Evolutionary conservation across 2,888 invertebrate genomes (phyloP).

Genomic region (Eupsilia transversa): DNA sequence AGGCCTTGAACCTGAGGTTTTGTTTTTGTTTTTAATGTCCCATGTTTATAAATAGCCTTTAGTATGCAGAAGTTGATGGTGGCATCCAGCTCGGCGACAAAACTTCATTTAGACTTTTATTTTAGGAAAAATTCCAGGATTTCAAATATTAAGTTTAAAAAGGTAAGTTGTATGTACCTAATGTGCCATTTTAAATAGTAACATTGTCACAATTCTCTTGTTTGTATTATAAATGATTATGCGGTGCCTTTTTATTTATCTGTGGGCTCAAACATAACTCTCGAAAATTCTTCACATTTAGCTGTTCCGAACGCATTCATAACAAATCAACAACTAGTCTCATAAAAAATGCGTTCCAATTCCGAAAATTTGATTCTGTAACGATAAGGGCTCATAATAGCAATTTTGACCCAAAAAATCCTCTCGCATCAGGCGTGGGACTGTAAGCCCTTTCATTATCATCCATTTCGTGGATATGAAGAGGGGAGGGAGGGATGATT

Average conservation of each 20-base stretch:
- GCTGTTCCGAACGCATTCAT: background rate
- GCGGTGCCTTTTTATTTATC: background rate
- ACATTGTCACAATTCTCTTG: background rate
- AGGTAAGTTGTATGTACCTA: background rate
- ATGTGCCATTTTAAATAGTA: background rate
- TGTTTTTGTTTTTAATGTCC: slow-evolving; percentile 29
- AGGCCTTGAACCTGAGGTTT: slow-evolving; percentile 64
- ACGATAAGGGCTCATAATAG: slow-evolving; percentile 21
- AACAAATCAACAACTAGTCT: slow-evolving; percentile 14
- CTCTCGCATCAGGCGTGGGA: slow-evolving; percentile 70
- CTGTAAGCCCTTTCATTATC: slow-evolving; percentile 75
- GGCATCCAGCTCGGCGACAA: slow-evolving; percentile 18
- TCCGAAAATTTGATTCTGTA: slow-evolving; percentile 30
- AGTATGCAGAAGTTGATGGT: slow-evolving; percentile 12
- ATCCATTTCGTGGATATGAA: slow-evolving; percentile 67
- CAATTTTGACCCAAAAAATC: slow-evolving; percentile 54
- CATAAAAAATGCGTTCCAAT: slow-evolving; percentile 36
- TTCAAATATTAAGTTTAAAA: background rate
- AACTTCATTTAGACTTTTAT: background rate
- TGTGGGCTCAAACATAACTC: background rate
- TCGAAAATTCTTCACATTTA: background rate
- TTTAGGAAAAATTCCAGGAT: background rate
- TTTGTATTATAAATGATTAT: no score
- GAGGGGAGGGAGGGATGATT: slow-evolving; percentile 70
- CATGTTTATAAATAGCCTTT: slow-evolving; percentile 49